Conservation (phyloP, 2,113 vertebrate genomes). For the Prolemur simus region DNA sequence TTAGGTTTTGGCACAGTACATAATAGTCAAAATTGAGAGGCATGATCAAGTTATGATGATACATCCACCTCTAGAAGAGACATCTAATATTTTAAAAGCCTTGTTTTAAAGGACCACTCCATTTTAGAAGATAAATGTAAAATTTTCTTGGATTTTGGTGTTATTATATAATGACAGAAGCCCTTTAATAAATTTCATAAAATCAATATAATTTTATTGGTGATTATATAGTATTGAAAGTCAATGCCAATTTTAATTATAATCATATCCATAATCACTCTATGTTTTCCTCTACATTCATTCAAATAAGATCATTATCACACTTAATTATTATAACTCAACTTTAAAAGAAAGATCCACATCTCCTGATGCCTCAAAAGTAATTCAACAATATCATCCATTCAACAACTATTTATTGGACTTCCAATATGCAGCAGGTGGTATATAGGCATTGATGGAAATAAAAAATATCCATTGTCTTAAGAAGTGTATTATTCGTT, state of each 20-base stretch:
- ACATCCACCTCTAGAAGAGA: background rate
- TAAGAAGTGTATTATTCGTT: background rate
- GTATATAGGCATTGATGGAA: background rate
- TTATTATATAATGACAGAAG: background rate
- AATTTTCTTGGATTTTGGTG: constrained; percentile 17
- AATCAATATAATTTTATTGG: constrained; percentile 28
- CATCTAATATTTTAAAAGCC: background rate
- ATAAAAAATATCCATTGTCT: background rate
- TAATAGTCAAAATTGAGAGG: constrained; percentile 32
- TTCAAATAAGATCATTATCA: constrained; percentile 25
- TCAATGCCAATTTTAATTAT: background rate
- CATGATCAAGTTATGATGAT: constrained; percentile 13
- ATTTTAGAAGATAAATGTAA: background rate
- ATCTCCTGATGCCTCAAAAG: background rate
- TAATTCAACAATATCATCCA: background rate
- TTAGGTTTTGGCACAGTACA: background rate
- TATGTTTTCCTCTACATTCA: background rate
- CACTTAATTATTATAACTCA: background rate
- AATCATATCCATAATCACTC: background rate
- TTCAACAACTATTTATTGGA: background rate
- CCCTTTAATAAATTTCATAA: constrained; percentile 24
- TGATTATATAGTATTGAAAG: background rate
- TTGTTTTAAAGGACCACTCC: constrained; percentile 8
- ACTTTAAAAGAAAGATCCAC: background rate
- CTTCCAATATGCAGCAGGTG: background rate